Evolutionary conservation across 2,797 vertebrate species (phyloP).

Genomic region (Neomorphus geoffroyi): DNA sequence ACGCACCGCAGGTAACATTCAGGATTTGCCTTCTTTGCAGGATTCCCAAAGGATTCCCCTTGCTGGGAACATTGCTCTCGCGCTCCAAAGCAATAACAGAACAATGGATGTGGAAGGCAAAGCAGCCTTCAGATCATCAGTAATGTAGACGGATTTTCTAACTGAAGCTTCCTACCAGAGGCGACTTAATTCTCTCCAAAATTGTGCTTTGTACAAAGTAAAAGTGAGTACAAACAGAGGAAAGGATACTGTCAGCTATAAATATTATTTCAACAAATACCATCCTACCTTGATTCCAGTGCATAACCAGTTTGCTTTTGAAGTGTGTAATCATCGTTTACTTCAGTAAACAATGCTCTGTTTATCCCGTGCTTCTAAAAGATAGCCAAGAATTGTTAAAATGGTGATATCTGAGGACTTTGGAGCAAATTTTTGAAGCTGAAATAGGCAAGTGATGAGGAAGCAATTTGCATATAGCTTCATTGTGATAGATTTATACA

Average conservation of each 20-base stretch:
- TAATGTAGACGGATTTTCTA: neutral
- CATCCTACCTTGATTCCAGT: neutral
- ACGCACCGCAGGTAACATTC: slow-evolving; percentile 29
- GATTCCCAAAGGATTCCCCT: neutral
- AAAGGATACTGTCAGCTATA: neutral
- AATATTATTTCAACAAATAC: neutral
- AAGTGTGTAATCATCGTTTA: neutral
- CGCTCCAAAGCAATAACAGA: neutral
- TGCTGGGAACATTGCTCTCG: neutral
- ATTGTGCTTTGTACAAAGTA: neutral
- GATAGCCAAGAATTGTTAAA: neutral
- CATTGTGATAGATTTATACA: neutral
- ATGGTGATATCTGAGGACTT: neutral
- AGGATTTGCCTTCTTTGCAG: neutral
- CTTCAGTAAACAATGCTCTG: neutral
- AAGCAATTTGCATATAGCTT: neutral
- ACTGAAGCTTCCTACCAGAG: neutral
- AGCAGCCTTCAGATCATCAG: neutral
- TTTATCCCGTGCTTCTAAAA: neutral
- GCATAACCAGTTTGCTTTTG: neutral
- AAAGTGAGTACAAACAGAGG: neutral
- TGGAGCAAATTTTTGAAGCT: neutral
- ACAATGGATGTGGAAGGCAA: neutral
- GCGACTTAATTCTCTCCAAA: neutral
- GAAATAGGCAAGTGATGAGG: neutral